A percentile compares a stretch with the other conserved stretches of the same genome.
These are phyloP conservation scores for Cydia fagiglandana DNA, from an alignment of 1,140 invertebrate genomes.

Conservation along the genomic window DNA sequence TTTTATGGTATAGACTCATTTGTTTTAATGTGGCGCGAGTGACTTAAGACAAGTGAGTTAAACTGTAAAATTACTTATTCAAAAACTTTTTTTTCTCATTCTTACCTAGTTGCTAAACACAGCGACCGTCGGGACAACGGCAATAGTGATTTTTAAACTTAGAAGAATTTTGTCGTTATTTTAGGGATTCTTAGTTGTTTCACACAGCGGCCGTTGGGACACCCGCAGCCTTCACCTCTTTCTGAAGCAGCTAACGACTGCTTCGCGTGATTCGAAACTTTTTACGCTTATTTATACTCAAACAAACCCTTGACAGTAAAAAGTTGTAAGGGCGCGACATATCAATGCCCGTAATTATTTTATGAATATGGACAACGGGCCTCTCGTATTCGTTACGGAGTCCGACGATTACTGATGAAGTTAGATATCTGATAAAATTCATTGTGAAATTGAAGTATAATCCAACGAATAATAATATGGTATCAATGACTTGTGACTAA, in stretches of 20 bases:
- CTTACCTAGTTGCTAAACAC: too few species aligned
- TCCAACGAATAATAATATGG: too few species aligned
- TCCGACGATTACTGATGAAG: conserved; percentile 48
- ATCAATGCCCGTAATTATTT: conserved; percentile 66
- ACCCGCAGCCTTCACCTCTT: conserved; percentile 63
- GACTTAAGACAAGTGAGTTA: too few species aligned
- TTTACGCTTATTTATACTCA: conserved; percentile 74
- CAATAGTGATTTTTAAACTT: too few species aligned
- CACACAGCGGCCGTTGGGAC: conserved; percentile 59
- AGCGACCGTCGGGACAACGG: too few species aligned
- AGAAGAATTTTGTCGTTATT: neutral
- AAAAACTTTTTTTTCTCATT: too few species aligned
- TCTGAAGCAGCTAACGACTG: conserved; percentile 70
- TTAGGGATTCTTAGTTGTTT: neutral
- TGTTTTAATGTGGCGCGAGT: too few species aligned
- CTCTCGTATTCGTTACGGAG: neutral
- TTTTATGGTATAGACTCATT: too few species aligned
- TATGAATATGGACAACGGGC: neutral
- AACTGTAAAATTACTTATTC: too few species aligned
- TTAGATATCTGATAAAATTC: neutral
- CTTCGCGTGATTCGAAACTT: conserved; percentile 69
- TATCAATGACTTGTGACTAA: too few species aligned
- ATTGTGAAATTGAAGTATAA: neutral
- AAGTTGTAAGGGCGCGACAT: conserved; percentile 65
- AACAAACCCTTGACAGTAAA: conserved; percentile 66